Evolutionary conservation across 1,140 invertebrate species (phyloP).

Genomic region (Drosophila chauvacae): DNA sequence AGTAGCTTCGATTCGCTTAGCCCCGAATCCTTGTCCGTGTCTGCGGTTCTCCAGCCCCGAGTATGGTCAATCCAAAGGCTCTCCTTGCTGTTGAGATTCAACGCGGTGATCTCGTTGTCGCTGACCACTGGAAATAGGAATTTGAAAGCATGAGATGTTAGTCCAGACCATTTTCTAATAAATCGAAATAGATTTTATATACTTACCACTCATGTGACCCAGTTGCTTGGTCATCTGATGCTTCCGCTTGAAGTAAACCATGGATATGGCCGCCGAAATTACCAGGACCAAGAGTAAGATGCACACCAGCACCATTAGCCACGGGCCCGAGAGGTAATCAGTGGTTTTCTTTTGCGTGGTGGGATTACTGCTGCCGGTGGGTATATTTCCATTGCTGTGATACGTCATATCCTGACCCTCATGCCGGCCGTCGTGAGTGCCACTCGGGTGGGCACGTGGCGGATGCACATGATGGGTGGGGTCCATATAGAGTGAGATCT

Average conservation of each 20-base stretch:
- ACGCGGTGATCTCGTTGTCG: conserved; percentile 88
- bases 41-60: conserved; percentile 89
- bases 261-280: conserved; percentile 87
- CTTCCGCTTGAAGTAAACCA: conserved; percentile 87
- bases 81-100: conserved; percentile 89
- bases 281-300: conserved; percentile 87
- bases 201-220: conserved; percentile 85
- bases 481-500: conserved; percentile 87
- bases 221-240: conserved; percentile 88
- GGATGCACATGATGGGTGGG: conserved; percentile 86
- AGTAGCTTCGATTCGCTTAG: conserved; percentile 87
- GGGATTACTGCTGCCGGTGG: conserved; percentile 60
- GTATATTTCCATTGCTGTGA: conserved; percentile 62
- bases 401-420: conserved; percentile 68
- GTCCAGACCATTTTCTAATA: not conserved
- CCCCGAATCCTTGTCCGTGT: conserved; percentile 88
- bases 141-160: not conserved
- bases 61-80: conserved; percentile 89
- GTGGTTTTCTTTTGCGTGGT: conserved; percentile 77
- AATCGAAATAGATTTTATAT: not conserved
- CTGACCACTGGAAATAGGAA: conserved; percentile 83
- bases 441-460: conserved; percentile 86
- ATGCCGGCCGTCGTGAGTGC: conserved; percentile 71
- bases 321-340: conserved; percentile 88
- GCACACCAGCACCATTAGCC: conserved; percentile 91